Percentiles rank a stretch among this genome's conserved stretches.
These are phyloP conservation scores for Calyptommatus sinebrachiatus DNA, from an alignment of 2,113 vertebrate species.

Conservation along the genomic window DNA sequence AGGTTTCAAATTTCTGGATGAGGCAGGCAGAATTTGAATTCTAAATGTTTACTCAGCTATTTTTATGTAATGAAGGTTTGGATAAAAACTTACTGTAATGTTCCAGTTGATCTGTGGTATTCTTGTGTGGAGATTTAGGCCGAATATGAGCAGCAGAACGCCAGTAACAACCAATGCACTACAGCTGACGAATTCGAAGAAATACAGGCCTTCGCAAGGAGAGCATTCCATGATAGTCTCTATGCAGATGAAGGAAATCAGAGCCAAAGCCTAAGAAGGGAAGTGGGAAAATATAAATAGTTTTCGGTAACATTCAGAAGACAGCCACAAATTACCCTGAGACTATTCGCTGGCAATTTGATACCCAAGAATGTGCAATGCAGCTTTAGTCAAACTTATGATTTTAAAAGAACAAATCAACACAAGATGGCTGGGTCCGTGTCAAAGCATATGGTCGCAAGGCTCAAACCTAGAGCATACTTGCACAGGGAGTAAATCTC, in stretches of 20 bases:
- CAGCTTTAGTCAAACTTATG: constrained; percentile 39
- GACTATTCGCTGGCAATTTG: constrained; percentile 55
- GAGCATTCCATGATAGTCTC: constrained; percentile 95
- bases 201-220: constrained; percentile 93
- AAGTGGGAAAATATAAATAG: constrained; percentile 61
- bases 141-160: constrained; percentile 89
- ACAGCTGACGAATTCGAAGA: constrained; percentile 98
- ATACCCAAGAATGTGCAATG: constrained; percentile 58
- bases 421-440: constrained; percentile 12
- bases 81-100: constrained; percentile 81
- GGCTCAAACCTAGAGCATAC: neutral
- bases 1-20: neutral
- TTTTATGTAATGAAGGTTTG: constrained; percentile 31
- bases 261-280: constrained; percentile 79
- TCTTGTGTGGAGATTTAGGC: constrained; percentile 87
- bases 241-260: constrained; percentile 94
- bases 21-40: neutral
- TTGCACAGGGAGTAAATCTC: neutral
- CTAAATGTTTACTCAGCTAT: constrained; percentile 17
- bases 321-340: constrained; percentile 63
- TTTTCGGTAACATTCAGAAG: constrained; percentile 59
- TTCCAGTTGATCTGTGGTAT: constrained; percentile 96
- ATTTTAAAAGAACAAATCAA: constrained; percentile 39
- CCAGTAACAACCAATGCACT: constrained; percentile 91
- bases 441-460: neutral